Evolutionary conservation across 2,888 invertebrate genomes (phyloP).

Genomic region (Trichopria drosophilae): DNA sequence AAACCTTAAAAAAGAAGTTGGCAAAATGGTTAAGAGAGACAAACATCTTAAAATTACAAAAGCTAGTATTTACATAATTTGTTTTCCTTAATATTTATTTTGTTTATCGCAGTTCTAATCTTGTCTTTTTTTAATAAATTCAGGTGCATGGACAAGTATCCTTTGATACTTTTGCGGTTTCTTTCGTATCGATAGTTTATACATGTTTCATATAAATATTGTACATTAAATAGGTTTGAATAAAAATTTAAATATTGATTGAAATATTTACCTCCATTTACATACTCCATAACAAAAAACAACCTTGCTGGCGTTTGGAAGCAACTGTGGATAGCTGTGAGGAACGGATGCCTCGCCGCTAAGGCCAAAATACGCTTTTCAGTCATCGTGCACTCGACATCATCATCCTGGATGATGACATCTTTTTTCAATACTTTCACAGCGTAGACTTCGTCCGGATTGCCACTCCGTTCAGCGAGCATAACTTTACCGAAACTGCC

Average conservation of each 20-base stretch:
- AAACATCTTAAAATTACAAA: too few species aligned
- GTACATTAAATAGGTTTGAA: not conserved
- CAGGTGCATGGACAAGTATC: too few species aligned
- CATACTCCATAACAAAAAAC: conserved; percentile 99
- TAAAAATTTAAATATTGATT: conserved; percentile 3
- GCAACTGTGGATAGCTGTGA: conserved; percentile 94
- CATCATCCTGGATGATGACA: conserved; percentile 97
- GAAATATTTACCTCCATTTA: conserved; percentile 75
- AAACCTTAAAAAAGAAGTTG: too few species aligned
- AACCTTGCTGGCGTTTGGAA: conserved; percentile 95
- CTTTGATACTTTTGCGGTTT: too few species aligned
- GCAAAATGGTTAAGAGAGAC: too few species aligned
- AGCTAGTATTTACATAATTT: too few species aligned
- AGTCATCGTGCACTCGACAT: conserved; percentile 98
- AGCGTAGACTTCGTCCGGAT: conserved; percentile 84
- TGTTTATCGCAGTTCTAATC: too few species aligned
- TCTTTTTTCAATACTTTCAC: conserved; percentile 94
- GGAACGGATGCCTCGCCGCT: conserved; percentile 97
- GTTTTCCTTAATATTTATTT: too few species aligned
- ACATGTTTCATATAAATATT: not conserved
- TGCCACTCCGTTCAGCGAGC: conserved; percentile 91
- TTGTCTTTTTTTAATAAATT: too few species aligned
- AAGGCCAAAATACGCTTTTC: conserved; percentile 95
- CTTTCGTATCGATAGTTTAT: not conserved
- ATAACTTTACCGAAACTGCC: conserved; percentile 99